These are phyloP conservation scores for Leptinotarsa rubiginosa DNA, from an alignment of 2,888 invertebrate genomes.

Conservation along the genomic window DNA sequence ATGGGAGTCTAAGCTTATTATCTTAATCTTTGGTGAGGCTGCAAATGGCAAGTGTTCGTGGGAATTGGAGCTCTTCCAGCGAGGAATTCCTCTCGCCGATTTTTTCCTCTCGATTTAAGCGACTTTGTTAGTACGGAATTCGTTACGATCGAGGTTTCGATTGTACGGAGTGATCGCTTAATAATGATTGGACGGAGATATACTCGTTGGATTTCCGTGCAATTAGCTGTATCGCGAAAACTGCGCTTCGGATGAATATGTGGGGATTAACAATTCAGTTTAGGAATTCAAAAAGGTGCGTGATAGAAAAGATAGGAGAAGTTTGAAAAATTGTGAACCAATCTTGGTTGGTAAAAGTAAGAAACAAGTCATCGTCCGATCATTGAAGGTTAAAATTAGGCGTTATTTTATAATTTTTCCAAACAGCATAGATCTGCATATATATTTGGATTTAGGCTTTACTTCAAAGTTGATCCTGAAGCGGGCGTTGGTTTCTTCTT, in stretches of 20 bases:
- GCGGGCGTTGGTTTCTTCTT: no score
- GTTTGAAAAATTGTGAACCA: neutral
- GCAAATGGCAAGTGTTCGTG: constrained; percentile 40
- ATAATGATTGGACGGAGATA: constrained; percentile 6
- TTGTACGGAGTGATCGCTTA: constrained; percentile 17
- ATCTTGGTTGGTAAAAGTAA: no score
- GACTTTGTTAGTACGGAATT: constrained; percentile 13
- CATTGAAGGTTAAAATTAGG: no score
- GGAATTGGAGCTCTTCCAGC: constrained; percentile 40
- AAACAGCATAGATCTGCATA: no score
- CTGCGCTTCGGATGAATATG: neutral
- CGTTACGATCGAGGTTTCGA: constrained; percentile 7
- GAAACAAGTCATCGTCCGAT: no score
- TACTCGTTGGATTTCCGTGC: neutral
- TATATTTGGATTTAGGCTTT: no score
- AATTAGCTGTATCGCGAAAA: constrained; percentile 9
- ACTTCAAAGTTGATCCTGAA: no score
- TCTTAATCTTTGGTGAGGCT: constrained; percentile 40
- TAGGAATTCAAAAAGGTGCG: neutral
- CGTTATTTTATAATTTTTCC: no score
- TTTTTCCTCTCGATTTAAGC: constrained; percentile 1
- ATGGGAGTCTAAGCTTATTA: constrained; percentile 42
- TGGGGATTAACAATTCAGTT: neutral
- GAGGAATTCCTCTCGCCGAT: constrained; percentile 28
- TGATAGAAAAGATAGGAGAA: neutral